Percentiles rank a stretch among this genome's conserved stretches.
phyloP scores from a whole-genome alignment of 1,140 invertebrate species.

The Zaprionus camerounensis region DNA sequence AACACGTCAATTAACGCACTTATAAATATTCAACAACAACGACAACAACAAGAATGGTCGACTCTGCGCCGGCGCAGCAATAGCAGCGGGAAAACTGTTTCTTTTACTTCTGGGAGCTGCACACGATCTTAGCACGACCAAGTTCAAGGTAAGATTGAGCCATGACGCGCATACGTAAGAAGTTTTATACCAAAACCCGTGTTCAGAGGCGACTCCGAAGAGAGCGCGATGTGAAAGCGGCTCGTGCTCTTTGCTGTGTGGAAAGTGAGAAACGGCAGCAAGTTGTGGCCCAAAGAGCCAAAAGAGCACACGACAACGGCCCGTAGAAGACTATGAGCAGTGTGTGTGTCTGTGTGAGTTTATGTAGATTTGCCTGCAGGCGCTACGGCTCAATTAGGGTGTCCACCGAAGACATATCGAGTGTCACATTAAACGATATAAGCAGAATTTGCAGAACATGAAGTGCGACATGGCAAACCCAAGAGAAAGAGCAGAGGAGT shows the following conservation, averaged over 20 bases:
- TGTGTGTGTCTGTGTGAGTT: neutral
- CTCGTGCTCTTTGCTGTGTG: conserved; percentile 58
- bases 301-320: conserved; percentile 33
- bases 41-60: neutral
- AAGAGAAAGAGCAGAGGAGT: neutral
- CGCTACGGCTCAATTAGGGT: conserved; percentile 68
- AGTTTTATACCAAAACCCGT: conserved; percentile 79
- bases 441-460: conserved; percentile 13
- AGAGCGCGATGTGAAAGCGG: conserved; percentile 70
- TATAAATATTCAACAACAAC: conserved; percentile 36
- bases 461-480: neutral
- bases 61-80: conserved; percentile 21
- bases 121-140: conserved; percentile 75
- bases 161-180: conserved; percentile 84
- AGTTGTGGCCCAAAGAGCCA: conserved; percentile 36
- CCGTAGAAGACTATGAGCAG: neutral
- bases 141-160: conserved; percentile 84
- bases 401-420: conserved; percentile 56
- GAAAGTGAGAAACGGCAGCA: conserved; percentile 57
- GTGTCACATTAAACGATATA: conserved; percentile 47
- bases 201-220: conserved; percentile 27
- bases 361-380: conserved; percentile 15
- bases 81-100: neutral
- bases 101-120: neutral
- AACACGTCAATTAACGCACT: conserved; percentile 36